Conservation (phyloP, 1,140 invertebrate species). For the Cheumatopsyche charites region DNA sequence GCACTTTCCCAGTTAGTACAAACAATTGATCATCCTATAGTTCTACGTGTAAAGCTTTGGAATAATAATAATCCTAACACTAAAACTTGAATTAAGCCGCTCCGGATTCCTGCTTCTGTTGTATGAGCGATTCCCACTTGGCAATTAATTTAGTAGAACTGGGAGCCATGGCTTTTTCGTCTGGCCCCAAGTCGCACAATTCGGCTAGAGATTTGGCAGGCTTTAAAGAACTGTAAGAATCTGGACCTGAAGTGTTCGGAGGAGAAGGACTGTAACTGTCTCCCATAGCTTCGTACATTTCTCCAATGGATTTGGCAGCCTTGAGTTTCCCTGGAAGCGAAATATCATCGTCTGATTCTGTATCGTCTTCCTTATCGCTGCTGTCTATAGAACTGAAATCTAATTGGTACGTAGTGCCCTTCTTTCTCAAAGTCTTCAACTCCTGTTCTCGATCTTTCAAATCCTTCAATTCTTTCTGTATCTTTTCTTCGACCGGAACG, state of each 20-base stretch:
- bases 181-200: slow-evolving; percentile 63
- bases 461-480: slow-evolving; percentile 76
- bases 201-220: slow-evolving; percentile 66
- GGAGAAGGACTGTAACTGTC: slow-evolving; percentile 59
- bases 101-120: slow-evolving; percentile 63
- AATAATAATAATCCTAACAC: slow-evolving; percentile 31
- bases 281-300: slow-evolving; percentile 60
- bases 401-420: slow-evolving; percentile 60
- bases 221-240: slow-evolving; percentile 60
- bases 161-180: slow-evolving; percentile 61
- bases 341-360: slow-evolving; percentile 64
- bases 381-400: slow-evolving; percentile 53
- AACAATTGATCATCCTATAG: neutral
- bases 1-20: neutral
- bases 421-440: slow-evolving; percentile 67
- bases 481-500: slow-evolving; percentile 76
- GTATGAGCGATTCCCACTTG: slow-evolving; percentile 67
- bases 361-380: slow-evolving; percentile 58
- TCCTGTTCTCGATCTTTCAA: slow-evolving; percentile 77
- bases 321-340: slow-evolving; percentile 63
- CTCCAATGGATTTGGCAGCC: slow-evolving; percentile 64
- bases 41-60: slow-evolving; percentile 45
- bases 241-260: slow-evolving; percentile 56
- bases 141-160: slow-evolving; percentile 66
- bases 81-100: slow-evolving; percentile 53